phyloP scores from a whole-genome alignment of 2,113 vertebrate genomes.

The Ctenomys sociabilis region DNA sequence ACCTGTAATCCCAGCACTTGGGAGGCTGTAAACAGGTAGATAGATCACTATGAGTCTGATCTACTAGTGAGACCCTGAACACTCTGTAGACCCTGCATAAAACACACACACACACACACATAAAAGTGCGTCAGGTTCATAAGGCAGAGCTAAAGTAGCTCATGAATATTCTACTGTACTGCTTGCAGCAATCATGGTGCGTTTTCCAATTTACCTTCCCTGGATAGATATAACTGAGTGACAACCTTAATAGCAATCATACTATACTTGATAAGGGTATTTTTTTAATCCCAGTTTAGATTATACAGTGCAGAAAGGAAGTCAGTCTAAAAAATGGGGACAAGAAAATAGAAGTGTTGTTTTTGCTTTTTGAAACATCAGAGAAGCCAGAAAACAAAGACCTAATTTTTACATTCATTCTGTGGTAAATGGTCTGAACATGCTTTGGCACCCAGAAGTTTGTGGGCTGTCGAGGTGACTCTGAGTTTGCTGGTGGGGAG shows the following conservation, averaged over 20 bases:
- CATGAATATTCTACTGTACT: neutral
- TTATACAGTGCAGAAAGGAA: constrained; percentile 11
- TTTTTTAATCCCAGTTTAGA: neutral
- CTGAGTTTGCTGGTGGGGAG: neutral
- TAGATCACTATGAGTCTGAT: no score
- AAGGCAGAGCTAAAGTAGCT: neutral
- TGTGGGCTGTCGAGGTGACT: neutral
- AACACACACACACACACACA: no score
- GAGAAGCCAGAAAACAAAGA: neutral
- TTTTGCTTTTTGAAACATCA: constrained; percentile 2
- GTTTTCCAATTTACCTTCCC: neutral
- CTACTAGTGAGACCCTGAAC: no score
- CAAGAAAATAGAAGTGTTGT: neutral
- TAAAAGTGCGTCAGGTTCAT: neutral
- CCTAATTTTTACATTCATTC: neutral
- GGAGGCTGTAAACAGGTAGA: no score
- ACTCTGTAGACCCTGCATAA: no score
- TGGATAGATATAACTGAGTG: neutral
- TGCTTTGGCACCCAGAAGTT: no score
- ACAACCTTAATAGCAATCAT: neutral
- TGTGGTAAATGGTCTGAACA: no score
- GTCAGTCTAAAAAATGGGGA: neutral
- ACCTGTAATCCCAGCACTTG: no score
- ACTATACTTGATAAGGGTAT: neutral
- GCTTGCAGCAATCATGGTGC: neutral